Base-by-base conservation (phyloP, 2,888 invertebrate species). In the Tipula vernalis region DNA sequence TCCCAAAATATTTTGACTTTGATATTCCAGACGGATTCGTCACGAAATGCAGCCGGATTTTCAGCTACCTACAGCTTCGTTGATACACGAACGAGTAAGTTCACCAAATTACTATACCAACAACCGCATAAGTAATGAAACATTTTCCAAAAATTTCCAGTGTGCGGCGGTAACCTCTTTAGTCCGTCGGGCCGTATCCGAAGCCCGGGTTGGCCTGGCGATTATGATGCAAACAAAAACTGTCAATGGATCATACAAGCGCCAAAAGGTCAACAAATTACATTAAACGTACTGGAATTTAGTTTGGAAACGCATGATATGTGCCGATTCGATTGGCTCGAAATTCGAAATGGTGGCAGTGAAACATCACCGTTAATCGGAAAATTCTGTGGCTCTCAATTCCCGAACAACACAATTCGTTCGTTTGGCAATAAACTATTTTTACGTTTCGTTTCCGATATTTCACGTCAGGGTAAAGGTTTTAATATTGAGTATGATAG, bases 211-310 rank as follows among this genome's bases (percentile, higher is more conserved):
- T 98, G 95, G 93, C 98, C 98, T 0, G 89, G 92, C 0, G 89
- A 91, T 13, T 98, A 98, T 90, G 95, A 95, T 3, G 90, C 91
- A 2, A 93, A 94, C 88, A 93, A 93, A 87, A 94, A 96, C 87
- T 99, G 98, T 90, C 92, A 92, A n/a, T 99, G 98, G 98, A 92
- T 93, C 0, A 94, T 98, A 87, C 93, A 93, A 15, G 96, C 94
- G 0, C 93, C 94, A 0, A 91, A 92, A 6, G 96, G 95, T 0
- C 95, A 95, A 88, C 96, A 96, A 91, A 94, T 98, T 57, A 92
- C 93, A 89, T 92, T 98, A 1, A 94, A 95, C 86, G 89, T 96
- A 18, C 93, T 93, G 0, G 89, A 92, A 42, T 95, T 96, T 89
- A 91, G 94, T 36, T 89, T 98, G 87, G 97, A 97, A 90, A 51